Percentiles rank a stretch among this genome's conserved stretches.
Conservation (phyloP, 2,888 invertebrate genomes). For the Tethea ocularis region DNA sequence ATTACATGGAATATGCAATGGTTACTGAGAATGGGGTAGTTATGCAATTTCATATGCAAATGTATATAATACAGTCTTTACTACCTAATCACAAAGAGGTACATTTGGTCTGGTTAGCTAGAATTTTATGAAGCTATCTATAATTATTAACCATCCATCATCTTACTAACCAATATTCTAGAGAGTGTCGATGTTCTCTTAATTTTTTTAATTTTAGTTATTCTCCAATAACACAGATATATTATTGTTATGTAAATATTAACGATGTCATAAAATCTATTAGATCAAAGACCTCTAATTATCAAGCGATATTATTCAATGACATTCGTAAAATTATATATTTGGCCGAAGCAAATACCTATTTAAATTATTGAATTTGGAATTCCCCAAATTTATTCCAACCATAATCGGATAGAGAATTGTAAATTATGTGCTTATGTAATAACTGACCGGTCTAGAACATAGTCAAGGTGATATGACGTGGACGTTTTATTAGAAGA, state of each 20-base stretch:
- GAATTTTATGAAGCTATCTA: no score
- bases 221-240: no score
- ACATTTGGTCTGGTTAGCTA: no score
- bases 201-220: no score
- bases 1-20: no score
- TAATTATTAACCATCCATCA: no score
- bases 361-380: background rate
- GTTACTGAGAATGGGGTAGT: no score
- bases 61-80: no score
- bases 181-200: no score
- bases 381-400: conserved; percentile 1
- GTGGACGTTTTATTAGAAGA: background rate
- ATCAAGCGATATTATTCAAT: background rate
- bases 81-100: no score
- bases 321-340: background rate
- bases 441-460: conserved; percentile 1
- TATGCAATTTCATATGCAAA: no score
- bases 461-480: conserved; percentile 9
- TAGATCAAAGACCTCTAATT: conserved; percentile 1
- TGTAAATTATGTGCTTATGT: conserved; percentile 4
- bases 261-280: background rate
- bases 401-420: background rate
- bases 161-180: no score
- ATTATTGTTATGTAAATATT: background rate
- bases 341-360: background rate